Conservation (phyloP, 2,888 invertebrate genomes). For the Hermodice carunculata region DNA sequence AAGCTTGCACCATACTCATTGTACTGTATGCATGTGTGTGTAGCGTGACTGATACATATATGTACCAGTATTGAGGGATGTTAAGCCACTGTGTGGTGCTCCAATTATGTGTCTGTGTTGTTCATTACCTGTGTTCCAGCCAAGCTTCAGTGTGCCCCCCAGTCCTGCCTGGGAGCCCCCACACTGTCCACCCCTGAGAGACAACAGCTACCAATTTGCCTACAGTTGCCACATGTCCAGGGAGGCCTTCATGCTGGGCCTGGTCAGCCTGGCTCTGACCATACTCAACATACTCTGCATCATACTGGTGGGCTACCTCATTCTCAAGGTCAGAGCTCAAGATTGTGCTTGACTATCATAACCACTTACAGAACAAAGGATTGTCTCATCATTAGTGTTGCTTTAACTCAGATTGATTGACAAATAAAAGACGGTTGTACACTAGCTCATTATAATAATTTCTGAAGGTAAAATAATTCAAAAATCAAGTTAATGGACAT, state of each 20-base stretch:
- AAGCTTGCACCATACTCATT: too few relatives aligned
- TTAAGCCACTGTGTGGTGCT: too few relatives aligned
- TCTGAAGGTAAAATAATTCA: too few relatives aligned
- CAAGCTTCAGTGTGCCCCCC: too few relatives aligned
- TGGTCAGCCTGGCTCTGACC: conserved; percentile 84
- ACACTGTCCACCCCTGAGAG: conserved; percentile 27
- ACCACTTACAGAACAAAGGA: not conserved
- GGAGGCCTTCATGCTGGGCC: conserved; percentile 84
- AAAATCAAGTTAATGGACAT: too few relatives aligned
- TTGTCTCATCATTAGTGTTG: not conserved
- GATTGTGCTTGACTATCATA: not conserved
- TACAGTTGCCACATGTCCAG: conserved; percentile 83
- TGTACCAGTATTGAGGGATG: too few relatives aligned
- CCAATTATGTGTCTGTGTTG: too few relatives aligned
- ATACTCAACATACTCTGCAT: conserved; percentile 87
- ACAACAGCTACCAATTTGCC: conserved; percentile 64
- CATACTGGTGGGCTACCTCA: conserved; percentile 83
- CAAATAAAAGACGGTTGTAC: too few relatives aligned
- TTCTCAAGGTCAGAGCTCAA: conserved; percentile 70
- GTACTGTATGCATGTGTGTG: too few relatives aligned
- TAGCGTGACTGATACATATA: too few relatives aligned
- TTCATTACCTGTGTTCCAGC: too few relatives aligned
- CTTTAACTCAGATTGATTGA: not conserved
- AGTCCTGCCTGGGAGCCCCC: not conserved
- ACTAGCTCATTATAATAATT: too few relatives aligned